Percentiles rank a stretch among this genome's conserved stretches.
These are phyloP conservation scores for Ondatra zibethicus DNA, from an alignment of 2,113 vertebrate genomes.

Conservation along the genomic window DNA sequence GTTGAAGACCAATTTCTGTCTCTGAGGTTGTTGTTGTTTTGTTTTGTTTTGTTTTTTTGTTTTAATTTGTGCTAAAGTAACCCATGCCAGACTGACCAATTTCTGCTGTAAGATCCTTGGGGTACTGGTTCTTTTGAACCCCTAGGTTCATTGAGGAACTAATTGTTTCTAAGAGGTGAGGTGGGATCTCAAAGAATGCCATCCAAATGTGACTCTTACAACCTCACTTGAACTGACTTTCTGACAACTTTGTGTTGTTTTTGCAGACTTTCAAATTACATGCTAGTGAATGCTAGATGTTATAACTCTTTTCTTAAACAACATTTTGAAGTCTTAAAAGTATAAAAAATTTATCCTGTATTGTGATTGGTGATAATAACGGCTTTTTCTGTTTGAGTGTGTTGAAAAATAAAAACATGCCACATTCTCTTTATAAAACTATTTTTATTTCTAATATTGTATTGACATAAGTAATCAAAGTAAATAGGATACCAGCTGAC, in stretches of 20 bases:
- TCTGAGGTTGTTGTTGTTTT: no score
- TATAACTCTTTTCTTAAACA: not conserved
- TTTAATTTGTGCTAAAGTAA: no score
- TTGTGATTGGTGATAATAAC: not conserved
- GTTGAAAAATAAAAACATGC: not conserved
- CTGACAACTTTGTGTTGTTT: not conserved
- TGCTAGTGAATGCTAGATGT: not conserved
- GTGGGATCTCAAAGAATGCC: not conserved
- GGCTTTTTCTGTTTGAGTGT: not conserved
- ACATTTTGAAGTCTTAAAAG: not conserved
- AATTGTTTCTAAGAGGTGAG: not conserved
- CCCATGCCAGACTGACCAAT: not conserved
- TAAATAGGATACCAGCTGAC: not conserved
- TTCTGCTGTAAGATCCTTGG: not conserved
- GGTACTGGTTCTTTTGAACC: not conserved
- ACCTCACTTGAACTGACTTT: not conserved
- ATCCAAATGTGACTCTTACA: not conserved
- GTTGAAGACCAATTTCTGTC: no score
- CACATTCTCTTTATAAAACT: not conserved
- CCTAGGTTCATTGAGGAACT: not conserved
- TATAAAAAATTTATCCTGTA: not conserved
- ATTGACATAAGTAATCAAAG: not conserved
- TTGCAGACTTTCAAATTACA: not conserved
- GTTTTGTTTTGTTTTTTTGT: no score
- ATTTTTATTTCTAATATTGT: slow-evolving; percentile 1